Base-by-base conservation (phyloP, 2,113 vertebrate genomes). In the Nibea albiflora region DNA sequence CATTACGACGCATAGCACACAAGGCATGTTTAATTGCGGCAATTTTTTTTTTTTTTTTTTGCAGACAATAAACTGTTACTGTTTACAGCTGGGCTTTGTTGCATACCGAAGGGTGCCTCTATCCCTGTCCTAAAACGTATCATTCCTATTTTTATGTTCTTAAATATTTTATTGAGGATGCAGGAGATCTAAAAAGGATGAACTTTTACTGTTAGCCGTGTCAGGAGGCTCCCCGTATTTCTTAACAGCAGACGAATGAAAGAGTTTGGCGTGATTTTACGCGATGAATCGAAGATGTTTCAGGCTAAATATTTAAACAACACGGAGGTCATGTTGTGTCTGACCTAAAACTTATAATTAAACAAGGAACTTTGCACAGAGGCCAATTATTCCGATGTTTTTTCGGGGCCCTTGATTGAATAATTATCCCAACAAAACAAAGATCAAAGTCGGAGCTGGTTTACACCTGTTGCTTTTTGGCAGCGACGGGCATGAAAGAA, bases 1-100 rank as follows among this genome's bases (percentile, higher is more conserved):
- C 90, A 93, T 94, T 94, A 95, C 46, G 80, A 93, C 84, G 90
- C 92, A 78, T 60, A 76, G 88, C 86, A 82, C 94, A 91, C 92
- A 91, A 93, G 91, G 83, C 92, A 76, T 78, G 74, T 78, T 92
- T 93, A 94, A 94, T 91, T 91, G 89, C 64, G 19, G 73, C 85
- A 47, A 72, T 86, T 84, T 80, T 73, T 26, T 26, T 84, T 80
- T 73, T 26, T 26, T 26, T 26, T 85, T 86, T 76, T 70, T 76
- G 35, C 42, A 56, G 52, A 87, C 90, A 80, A 90, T 94, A 93
- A 95, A 94, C 81, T 15, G 78, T 93, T 93, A 94, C 90, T 73
- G 91, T 92, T 94, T 89, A 91, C 88, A 92, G 92, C 93, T 92
- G 89, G 78, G 78, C 85, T 88, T 83, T 77, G 77, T 73, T 81